Conservation (phyloP, 2,797 vertebrate genomes). For the Echiichthys vipera region DNA sequence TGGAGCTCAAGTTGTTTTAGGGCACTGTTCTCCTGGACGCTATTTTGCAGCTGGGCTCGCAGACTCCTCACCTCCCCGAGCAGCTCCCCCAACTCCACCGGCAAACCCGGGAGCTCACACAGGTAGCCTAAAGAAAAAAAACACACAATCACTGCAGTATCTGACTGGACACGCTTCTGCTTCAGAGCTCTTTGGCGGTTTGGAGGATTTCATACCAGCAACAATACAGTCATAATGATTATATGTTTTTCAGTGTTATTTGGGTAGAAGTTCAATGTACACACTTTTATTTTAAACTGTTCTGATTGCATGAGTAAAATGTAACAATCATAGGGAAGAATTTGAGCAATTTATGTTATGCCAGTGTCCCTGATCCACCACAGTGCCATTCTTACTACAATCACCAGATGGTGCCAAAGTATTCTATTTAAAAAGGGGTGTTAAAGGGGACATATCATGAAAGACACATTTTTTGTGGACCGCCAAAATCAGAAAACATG, state of each 20-base stretch:
- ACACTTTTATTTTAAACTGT: not conserved
- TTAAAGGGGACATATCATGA: no score
- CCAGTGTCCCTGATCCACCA: not conserved
- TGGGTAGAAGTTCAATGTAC: not conserved
- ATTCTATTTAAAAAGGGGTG: not conserved
- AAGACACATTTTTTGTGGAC: no score
- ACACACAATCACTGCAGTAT: not conserved
- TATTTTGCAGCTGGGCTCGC: slow-evolving; percentile 87
- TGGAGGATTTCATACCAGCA: not conserved
- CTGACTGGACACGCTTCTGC: not conserved
- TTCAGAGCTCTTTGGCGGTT: not conserved
- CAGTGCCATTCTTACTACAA: not conserved
- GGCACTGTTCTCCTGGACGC: slow-evolving; percentile 87
- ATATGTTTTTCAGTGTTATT: not conserved
- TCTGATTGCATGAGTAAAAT: not conserved
- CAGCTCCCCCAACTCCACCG: slow-evolving; percentile 84
- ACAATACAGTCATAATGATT: not conserved
- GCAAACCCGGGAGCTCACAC: slow-evolving; percentile 73
- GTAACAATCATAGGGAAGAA: not conserved
- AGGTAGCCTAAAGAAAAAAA: slow-evolving; percentile 76
- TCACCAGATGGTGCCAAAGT: slow-evolving; percentile 49
- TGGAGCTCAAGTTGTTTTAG: slow-evolving; percentile 87
- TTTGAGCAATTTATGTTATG: not conserved
- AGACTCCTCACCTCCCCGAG: slow-evolving; percentile 87
- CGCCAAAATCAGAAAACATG: no score